Evolutionary conservation across 1,140 invertebrate genomes (phyloP).

Genomic region (Uloborus diversus): DNA sequence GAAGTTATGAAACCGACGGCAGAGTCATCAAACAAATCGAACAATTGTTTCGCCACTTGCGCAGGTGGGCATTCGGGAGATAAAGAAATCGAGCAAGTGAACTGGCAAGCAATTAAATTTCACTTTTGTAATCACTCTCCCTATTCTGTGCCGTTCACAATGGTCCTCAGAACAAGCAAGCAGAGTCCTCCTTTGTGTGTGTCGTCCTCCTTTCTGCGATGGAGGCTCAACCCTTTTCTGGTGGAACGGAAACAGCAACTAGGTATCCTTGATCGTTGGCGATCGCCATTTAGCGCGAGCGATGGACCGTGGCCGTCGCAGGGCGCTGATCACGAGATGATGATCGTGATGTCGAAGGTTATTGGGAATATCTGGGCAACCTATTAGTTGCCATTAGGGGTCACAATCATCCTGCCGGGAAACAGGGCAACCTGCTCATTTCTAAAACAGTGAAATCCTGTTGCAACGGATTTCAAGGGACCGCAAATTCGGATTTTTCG

Average conservation of each 20-base stretch:
- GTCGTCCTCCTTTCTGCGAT: neutral
- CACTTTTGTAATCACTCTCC: neutral
- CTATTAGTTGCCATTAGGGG: neutral
- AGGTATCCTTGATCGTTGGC: constrained; percentile 46
- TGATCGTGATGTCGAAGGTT: constrained; percentile 42
- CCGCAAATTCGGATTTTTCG: no score
- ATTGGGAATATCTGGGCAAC: constrained; percentile 5
- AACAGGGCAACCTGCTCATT: no score
- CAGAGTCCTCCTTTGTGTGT: neutral
- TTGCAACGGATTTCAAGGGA: no score
- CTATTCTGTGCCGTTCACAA: neutral
- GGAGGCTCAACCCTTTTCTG: constrained; percentile 41
- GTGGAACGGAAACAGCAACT: constrained; percentile 43
- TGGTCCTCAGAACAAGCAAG: no score
- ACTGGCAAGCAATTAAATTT: constrained; percentile 5
- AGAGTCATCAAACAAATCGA: no score
- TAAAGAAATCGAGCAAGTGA: no score
- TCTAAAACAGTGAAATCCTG: no score
- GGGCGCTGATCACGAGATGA: constrained; percentile 33
- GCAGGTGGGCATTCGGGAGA: neutral
- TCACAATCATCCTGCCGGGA: no score
- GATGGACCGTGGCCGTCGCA: constrained; percentile 48
- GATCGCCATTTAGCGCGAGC: constrained; percentile 33
- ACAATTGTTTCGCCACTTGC: neutral
- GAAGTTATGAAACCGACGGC: no score